Percentiles rank a stretch among this genome's conserved stretches.
Evolutionary conservation across 2,888 invertebrate genomes (phyloP).

Genomic region (Microctonus brassicae): DNA sequence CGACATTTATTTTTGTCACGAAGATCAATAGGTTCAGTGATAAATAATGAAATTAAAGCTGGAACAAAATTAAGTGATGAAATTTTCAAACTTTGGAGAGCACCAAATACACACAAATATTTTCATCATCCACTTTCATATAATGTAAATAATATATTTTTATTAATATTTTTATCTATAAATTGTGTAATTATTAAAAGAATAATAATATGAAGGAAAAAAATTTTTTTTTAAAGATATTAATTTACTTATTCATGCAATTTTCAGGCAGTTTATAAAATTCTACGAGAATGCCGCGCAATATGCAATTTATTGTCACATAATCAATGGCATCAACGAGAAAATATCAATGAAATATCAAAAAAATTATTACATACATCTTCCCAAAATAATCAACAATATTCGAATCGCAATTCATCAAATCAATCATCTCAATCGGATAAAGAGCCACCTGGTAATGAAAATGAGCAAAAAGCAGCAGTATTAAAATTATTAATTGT

Average conservation of each 20-base stretch:
- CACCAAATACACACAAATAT: constrained; percentile 29
- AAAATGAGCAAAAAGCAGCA: constrained; percentile 47
- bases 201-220: too few species aligned
- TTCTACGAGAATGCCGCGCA: constrained; percentile 74
- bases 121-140: constrained; percentile 47
- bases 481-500: constrained; percentile 46
- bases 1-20: constrained; percentile 48
- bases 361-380: constrained; percentile 53
- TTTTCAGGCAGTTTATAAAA: constrained; percentile 56
- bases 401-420: constrained; percentile 29
- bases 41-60: constrained; percentile 37
- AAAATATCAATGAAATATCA: constrained; percentile 5
- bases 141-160: constrained; percentile 45
- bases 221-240: too few species aligned
- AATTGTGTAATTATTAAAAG: too few species aligned
- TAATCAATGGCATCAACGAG: constrained; percentile 39
- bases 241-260: not conserved
- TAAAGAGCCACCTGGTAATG: constrained; percentile 51
- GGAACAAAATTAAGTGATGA: constrained; percentile 31
- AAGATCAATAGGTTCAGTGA: constrained; percentile 40
- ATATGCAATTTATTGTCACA: constrained; percentile 64
- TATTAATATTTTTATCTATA: not conserved
- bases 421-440: constrained; percentile 44
- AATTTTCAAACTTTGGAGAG: constrained; percentile 38
- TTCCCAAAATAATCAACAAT: constrained; percentile 28